These are phyloP conservation scores for Synergus umbraculus DNA, from an alignment of 2,888 invertebrate species.

Conservation along the genomic window DNA sequence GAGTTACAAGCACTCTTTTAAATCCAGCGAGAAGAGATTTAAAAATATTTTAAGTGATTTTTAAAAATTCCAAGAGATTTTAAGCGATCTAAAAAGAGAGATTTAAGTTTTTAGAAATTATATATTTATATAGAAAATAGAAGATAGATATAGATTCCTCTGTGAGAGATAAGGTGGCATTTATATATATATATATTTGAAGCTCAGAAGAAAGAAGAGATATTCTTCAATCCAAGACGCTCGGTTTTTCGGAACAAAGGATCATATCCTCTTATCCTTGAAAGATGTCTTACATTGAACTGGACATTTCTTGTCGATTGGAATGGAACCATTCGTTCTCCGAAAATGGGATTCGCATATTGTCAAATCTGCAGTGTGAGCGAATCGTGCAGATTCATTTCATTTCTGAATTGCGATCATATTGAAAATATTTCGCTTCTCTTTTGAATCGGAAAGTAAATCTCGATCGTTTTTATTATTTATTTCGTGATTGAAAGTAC, in stretches of 20 bases:
- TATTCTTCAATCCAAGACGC: not conserved
- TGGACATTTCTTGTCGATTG: not conserved
- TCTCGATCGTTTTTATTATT: too few relatives aligned
- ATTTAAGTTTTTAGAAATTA: too few relatives aligned
- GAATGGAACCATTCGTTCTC: not conserved
- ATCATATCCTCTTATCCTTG: not conserved
- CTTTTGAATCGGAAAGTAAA: too few relatives aligned
- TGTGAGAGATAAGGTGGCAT: not conserved
- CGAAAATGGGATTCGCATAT: slow-evolving; percentile 13
- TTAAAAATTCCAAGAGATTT: too few relatives aligned
- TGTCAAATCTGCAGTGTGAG: not conserved
- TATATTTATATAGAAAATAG: too few relatives aligned
- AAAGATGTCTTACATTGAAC: slow-evolving; percentile 8
- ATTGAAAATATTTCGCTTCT: not conserved
- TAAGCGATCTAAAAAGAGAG: too few relatives aligned
- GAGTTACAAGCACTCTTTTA: slow-evolving; percentile 7
- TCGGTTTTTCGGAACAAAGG: slow-evolving; percentile 20
- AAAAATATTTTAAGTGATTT: too few relatives aligned
- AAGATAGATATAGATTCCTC: not conserved
- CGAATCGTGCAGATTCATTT: not conserved
- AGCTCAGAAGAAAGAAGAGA: not conserved
- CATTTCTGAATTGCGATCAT: not conserved
- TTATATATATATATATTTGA: not conserved
- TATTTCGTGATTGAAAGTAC: too few relatives aligned
- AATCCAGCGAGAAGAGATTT: not conserved